phyloP scores from a whole-genome alignment of 2,797 vertebrate genomes.

The Aldrovandia affinis region DNA sequence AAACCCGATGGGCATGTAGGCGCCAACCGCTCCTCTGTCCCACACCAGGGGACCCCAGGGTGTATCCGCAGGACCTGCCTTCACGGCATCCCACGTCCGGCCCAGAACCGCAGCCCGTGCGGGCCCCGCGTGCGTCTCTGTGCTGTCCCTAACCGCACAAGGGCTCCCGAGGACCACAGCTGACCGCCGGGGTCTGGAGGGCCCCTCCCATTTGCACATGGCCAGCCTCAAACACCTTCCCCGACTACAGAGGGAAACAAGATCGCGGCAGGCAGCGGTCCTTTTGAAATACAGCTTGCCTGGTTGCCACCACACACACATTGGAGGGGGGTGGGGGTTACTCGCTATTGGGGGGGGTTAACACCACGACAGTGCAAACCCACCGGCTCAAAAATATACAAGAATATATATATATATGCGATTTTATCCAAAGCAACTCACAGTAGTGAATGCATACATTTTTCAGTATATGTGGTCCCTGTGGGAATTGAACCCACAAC shows the following conservation, averaged over 20 bases:
- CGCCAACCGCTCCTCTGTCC: not conserved
- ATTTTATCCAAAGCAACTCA: too few species aligned
- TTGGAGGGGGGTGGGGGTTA: not conserved
- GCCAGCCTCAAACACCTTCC: not conserved
- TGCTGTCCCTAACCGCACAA: not conserved
- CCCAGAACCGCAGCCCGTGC: too few species aligned
- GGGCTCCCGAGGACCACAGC: too few species aligned
- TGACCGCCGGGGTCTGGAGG: not conserved
- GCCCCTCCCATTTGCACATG: not conserved
- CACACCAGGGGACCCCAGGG: not conserved
- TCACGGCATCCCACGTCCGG: not conserved
- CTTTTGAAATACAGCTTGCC: not conserved
- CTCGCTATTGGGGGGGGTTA: not conserved
- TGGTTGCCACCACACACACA: not conserved
- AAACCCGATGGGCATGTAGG: not conserved
- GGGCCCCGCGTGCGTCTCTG: not conserved
- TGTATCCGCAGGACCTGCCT: not conserved
- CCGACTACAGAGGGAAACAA: not conserved
- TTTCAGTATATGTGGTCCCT: too few species aligned
- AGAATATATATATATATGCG: too few species aligned
- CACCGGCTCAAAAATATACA: not conserved
- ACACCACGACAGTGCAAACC: not conserved
- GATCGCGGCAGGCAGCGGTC: not conserved
- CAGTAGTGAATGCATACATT: too few species aligned
- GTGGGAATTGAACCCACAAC: too few species aligned